A percentile compares a stretch with the other conserved stretches of the same genome.
phyloP scores from a whole-genome alignment of 2,888 invertebrate species.

The Calameuta idolon region DNA sequence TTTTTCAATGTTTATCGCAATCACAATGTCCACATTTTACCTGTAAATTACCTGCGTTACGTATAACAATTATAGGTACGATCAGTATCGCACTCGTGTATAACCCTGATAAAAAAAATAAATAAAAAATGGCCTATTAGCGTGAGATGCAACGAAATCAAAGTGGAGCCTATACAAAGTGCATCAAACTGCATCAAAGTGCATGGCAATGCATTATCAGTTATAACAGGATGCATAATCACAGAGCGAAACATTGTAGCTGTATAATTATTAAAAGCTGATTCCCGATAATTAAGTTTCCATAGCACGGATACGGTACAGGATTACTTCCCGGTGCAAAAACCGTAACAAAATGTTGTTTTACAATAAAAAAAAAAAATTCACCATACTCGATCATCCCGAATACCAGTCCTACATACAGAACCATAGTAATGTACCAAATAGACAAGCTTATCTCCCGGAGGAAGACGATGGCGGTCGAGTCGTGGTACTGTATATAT shows the following conservation, averaged over 20 bases:
- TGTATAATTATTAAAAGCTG: slow-evolving; percentile 41
- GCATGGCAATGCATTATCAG: background rate
- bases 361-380: background rate
- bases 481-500: background rate
- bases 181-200: background rate
- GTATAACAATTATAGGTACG: background rate
- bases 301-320: slow-evolving; percentile 42
- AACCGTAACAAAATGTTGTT: background rate
- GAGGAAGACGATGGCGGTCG: background rate
- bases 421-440: background rate
- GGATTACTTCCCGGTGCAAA: slow-evolving; percentile 38
- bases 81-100: background rate
- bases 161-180: background rate
- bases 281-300: slow-evolving; percentile 43
- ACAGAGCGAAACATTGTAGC: background rate
- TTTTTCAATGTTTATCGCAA: background rate
- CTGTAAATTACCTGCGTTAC: background rate
- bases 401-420: background rate
- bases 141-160: background rate
- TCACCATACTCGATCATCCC: background rate
- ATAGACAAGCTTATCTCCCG: background rate
- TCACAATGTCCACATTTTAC: background rate
- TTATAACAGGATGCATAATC: background rate
- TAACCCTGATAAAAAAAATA: background rate
- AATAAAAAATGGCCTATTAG: background rate